Percentiles rank a stretch among this genome's conserved stretches.
phyloP scores from a whole-genome alignment of 2,888 invertebrate genomes.

The Ophion obscuratus region DNA sequence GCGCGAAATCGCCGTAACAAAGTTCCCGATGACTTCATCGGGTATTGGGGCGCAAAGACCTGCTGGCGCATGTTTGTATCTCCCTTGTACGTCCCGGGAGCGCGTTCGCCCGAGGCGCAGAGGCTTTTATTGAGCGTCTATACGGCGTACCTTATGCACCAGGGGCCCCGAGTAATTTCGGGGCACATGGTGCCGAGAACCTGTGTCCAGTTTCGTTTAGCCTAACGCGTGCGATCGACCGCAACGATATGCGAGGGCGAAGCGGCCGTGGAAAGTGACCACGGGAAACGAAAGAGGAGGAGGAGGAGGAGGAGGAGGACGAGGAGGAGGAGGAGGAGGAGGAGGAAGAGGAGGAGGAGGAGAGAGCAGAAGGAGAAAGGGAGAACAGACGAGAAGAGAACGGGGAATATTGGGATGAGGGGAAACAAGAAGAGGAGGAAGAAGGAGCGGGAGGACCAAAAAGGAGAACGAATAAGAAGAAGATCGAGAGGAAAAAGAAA shows the following conservation, averaged over 20 bases:
- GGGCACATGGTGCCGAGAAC: slow-evolving; percentile 27
- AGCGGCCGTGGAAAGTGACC: too few relatives aligned
- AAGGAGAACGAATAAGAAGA: too few relatives aligned
- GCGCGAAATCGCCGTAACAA: too few relatives aligned
- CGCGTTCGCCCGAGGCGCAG: too few relatives aligned
- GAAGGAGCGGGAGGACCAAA: too few relatives aligned
- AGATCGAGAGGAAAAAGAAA: too few relatives aligned
- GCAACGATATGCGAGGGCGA: slow-evolving; percentile 22
- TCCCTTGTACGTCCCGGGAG: too few relatives aligned
- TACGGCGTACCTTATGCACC: not conserved
- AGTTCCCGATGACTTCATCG: too few relatives aligned
- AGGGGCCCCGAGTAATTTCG: slow-evolving; percentile 12
- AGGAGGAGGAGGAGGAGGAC: slow-evolving; percentile 1
- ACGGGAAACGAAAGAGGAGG: not conserved
- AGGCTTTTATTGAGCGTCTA: too few relatives aligned
- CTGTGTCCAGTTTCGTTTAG: slow-evolving; percentile 22
- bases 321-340: not conserved
- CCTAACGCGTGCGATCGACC: slow-evolving; percentile 49
- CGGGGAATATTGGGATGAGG: not conserved
- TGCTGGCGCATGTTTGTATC: too few relatives aligned
- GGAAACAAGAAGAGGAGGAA: too few relatives aligned
- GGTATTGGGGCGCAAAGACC: too few relatives aligned
- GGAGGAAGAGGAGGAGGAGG: not conserved
- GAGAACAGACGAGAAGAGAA: slow-evolving; percentile 25
- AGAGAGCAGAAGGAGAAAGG: not conserved